Evolutionary conservation across 1,140 invertebrate genomes (phyloP), one percentile per base, ranked within the genome.

Genomic region (Bicyclus anynana): DNA sequence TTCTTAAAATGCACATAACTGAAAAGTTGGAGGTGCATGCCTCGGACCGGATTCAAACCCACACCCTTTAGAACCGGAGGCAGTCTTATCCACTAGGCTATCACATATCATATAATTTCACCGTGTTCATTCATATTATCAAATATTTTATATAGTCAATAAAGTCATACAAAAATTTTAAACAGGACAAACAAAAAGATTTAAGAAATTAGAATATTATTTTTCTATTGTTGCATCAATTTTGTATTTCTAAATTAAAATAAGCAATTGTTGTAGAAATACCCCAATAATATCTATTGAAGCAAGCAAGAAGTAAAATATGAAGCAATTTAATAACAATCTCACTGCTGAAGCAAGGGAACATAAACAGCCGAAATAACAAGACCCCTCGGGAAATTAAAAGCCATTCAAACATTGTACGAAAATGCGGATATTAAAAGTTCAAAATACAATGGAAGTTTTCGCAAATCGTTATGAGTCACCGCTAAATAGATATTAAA

Each of bases 251-350:
- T 12, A 33, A 33, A 33, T 33, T 33, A 33, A 33, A 33, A 33
- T 10, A 33, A 4, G 7, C 29, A 1, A 33, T 33, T n/a, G 29
- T 33, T 33, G 18, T 18, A 12, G n/a, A n/a, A n/a, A n/a, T 21
- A 18, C 44, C 44, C 44, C 13, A 46, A 46, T 46, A 21, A 2
- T 7, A 7, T 10, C 21, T 44, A 44, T 44, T 23, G 23, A 4
- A 46, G 20, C n/a, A 1, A 16, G 21, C 26, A 14, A 16, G 29
- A 48, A 48, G 27, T 48, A 14, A 29, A 48, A 48, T 48, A 48
- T 48, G 14, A 48, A 17, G 46, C 46, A 29, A 29, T 48, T 27
- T 48, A 17, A 29, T 16, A 29, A 48, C 14, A 48, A 23, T 48
- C 46, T 48, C 16, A 16, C 23, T 14, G n/a, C 27, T 27, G 23